Evolutionary conservation across 2,113 vertebrate genomes (phyloP).

Genomic region (Tragelaphus buxtoni): DNA sequence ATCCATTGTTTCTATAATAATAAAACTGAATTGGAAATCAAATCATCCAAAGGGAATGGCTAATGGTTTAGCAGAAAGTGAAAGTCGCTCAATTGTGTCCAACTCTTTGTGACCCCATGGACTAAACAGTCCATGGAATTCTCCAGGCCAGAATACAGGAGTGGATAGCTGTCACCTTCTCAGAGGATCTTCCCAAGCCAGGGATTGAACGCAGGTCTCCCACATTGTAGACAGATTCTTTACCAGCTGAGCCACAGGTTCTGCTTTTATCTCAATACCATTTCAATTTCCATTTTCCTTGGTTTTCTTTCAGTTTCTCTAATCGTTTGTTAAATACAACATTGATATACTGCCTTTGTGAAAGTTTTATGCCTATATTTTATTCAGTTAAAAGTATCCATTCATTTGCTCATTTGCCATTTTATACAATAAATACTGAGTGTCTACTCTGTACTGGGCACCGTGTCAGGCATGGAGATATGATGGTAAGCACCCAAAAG

Average conservation of each 20-base stretch:
- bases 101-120: neutral
- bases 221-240: neutral
- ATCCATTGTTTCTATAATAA: neutral
- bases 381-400: neutral
- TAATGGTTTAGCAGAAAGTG: neutral
- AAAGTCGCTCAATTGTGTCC: rapidly evolving
- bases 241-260: neutral
- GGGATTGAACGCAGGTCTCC: neutral
- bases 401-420: neutral
- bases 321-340: neutral
- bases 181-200: neutral
- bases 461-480: neutral
- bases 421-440: neutral
- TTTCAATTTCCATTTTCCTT: neutral
- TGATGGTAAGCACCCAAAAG: neutral
- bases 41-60: neutral
- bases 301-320: neutral
- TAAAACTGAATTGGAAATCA: neutral
- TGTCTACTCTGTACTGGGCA: neutral
- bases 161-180: neutral
- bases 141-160: neutral
- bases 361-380: neutral
- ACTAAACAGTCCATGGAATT: neutral
- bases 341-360: neutral
- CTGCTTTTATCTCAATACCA: neutral